Base-by-base conservation (phyloP, 1,140 invertebrate genomes). In the Yoshiicerus persimilis region DNA sequence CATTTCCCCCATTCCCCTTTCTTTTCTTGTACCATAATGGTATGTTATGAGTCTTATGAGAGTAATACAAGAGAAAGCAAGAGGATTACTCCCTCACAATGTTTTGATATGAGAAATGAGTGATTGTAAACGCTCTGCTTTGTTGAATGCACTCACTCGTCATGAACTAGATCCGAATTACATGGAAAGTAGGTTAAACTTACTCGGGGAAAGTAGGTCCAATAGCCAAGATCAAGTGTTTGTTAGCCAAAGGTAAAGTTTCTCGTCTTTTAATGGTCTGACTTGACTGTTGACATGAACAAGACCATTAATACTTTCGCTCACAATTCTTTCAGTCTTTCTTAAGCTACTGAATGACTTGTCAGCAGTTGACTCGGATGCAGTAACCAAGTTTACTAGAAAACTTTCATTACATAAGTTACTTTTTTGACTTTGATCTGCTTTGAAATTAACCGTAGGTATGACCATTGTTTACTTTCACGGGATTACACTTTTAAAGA, bases 201-300 rank as follows among this genome's bases (percentile, higher is more conserved):
- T 38, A 34, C 5, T 77, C 34, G 8, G 75, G n/a, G 30, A 80
- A 70, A 70, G 66, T 70, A 70, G 66, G 66, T 70, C 66, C 66
- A 70, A 70, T 70, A 20, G 16, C 75, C 75, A 80, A 80, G 75
- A 80, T 80, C 75, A 80, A 80, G 75, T 80, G 75, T 38, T 80
- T 32, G 75, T 36, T 80, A 34, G 11, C 2, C 75, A n/a, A 80
- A 80, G 75, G 75, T 38, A 36, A 80, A 36, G 30, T 80, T 80
- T 80, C 75, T 80, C 38, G 32, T 70, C n/a, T n/a, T n/a, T n/a
- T 70, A 56, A 56, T n/a, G 20, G 16, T 47, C n/a, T 47, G 41
- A 47, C 41, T 56, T 56, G n/a, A n/a, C 41, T 47, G 41, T 47
- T 47, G 66, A 70, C 66, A 56, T 30, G 16, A 27, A 25, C 13